Evolutionary conservation across 2,888 invertebrate species (phyloP).

Genomic region (Slavum lentiscoides): DNA sequence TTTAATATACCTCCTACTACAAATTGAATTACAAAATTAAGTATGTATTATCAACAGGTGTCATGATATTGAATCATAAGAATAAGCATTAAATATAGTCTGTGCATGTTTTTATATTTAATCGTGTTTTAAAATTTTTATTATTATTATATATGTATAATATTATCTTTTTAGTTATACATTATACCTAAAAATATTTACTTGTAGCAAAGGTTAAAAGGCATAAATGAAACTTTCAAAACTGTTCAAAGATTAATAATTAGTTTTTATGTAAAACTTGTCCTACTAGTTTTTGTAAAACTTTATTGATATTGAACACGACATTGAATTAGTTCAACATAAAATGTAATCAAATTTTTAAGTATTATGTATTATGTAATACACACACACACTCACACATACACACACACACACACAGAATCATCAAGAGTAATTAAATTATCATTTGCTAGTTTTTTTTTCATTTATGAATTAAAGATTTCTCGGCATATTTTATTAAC

Average conservation of each 20-base stretch:
- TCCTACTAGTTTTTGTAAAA: not conserved
- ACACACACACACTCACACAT: too few relatives aligned
- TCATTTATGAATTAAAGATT: too few relatives aligned
- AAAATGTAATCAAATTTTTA: too few relatives aligned
- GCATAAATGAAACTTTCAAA: not conserved
- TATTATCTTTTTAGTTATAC: not conserved
- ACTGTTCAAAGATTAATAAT: not conserved
- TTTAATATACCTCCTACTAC: not conserved
- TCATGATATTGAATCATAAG: not conserved
- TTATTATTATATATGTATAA: too few relatives aligned
- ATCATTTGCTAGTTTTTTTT: too few relatives aligned
- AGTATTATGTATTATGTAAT: too few relatives aligned
- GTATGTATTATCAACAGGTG: conserved; percentile 28
- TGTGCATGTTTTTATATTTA: not conserved
- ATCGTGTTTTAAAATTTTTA: too few relatives aligned
- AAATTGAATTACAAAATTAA: not conserved
- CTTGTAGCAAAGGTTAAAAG: not conserved
- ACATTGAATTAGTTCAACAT: too few relatives aligned
- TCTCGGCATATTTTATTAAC: too few relatives aligned
- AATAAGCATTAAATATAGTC: not conserved
- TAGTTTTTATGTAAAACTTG: not conserved
- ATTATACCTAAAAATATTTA: not conserved
- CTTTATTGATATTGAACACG: not conserved
- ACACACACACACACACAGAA: too few relatives aligned
- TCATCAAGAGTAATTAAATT: too few relatives aligned